Base-by-base conservation (phyloP, 1,140 invertebrate genomes). In the Pachyrhynchus sulphureomaculatus region DNA sequence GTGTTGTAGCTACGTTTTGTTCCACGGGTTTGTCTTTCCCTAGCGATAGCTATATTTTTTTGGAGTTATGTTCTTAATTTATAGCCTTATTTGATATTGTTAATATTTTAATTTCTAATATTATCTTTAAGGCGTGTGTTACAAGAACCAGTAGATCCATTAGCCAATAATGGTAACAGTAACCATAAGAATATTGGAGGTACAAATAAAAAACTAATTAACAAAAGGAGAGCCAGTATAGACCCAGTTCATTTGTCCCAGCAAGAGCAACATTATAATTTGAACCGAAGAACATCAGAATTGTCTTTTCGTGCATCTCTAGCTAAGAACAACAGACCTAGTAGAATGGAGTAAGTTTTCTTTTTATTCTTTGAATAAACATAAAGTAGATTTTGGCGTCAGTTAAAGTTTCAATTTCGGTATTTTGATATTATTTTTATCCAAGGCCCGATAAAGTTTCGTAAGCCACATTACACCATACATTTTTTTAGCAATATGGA, bases 151-250 rank as follows among this genome's bases (percentile, higher is more conserved):
- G 61, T 59, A 44, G 54, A 56, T 39, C 44, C 42, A 17, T 42
- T 37, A 34, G 54, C 58, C 34, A 26, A 42, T 47, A 52, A 37
- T 51, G 24, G 53, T 37, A 51, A 37, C 44, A 64, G 37, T 26
- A 41, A 54, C 24, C 62, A 64, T 58, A 47, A 60, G 41, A 17
- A 24, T 20, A 6, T 39, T 13, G 13, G 48, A 9, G 41, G 32
- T 9, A 29, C 15, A 39, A 65, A 52, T 21, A 61, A 45, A 53
- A 57, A 52, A 23, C 4, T 67, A 9, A 52, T 69, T 5, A 67
- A 55, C 26, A 67, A 62, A 54, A 49, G 75, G 60, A 48, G 75
- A 18, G 75, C 75, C 1, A 76, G 73, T 58, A 74, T 75, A 29
- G 73, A 72, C 15, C 71, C 68, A 13, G 57, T 75, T 3, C 57